Conservation (phyloP, 2,113 vertebrate species). For the Haemorhous mexicanus region DNA sequence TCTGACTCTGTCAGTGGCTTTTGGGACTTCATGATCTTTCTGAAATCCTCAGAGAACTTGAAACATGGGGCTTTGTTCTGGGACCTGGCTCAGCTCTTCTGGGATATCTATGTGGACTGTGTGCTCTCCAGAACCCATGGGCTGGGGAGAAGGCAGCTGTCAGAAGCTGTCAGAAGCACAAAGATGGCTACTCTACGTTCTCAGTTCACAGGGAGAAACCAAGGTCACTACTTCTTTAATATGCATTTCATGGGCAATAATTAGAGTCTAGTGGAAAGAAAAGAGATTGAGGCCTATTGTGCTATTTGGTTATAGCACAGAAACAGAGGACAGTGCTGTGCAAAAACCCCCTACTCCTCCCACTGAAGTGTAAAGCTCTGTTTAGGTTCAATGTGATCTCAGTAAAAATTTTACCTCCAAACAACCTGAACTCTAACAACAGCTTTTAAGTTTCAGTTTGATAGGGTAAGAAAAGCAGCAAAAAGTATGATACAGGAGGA, state of each 20-base stretch:
- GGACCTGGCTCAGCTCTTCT: conserved; percentile 94
- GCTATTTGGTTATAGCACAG: not conserved
- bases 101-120: conserved; percentile 94
- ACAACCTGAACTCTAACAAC: not conserved
- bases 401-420: not conserved
- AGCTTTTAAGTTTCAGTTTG: not conserved
- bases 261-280: not conserved
- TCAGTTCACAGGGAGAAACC: conserved; percentile 64
- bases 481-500: not conserved
- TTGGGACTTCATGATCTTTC: conserved; percentile 92
- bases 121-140: conserved; percentile 91
- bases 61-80: conserved; percentile 90
- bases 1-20: conserved; percentile 88
- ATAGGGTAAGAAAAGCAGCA: not conserved
- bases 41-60: conserved; percentile 88
- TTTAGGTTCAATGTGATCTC: not conserved
- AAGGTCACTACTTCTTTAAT: conserved; percentile 48
- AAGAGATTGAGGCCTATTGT: not conserved
- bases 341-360: not conserved
- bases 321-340: not conserved
- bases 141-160: conserved; percentile 82
- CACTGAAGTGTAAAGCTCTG: not conserved
- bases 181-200: conserved; percentile 62
- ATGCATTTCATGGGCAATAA: not conserved
- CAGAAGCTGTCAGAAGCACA: conserved; percentile 3